Conservation (phyloP, 92 coral and sea anemone species). For the Micromussa lordhowensis region DNA sequence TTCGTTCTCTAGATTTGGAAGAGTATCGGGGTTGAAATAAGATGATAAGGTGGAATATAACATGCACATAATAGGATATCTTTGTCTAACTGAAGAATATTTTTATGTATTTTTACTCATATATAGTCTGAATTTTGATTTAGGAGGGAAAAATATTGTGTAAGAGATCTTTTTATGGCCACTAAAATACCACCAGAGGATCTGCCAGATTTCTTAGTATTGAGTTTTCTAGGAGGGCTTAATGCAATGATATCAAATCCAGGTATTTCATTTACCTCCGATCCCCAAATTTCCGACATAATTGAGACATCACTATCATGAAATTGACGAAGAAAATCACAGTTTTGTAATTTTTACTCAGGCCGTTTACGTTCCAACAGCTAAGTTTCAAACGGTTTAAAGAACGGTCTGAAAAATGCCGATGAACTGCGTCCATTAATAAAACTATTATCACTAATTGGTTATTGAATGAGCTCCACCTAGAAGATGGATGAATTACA, state of each 20-base stretch:
- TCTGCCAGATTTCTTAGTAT: conserved; percentile 29
- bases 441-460: neutral
- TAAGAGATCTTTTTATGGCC: conserved; percentile 1
- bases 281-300: conserved; percentile 37
- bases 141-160: neutral
- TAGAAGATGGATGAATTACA: conserved; percentile 10
- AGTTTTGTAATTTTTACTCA: conserved; percentile 39
- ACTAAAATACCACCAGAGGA: conserved; percentile 44
- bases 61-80: too few relatives aligned
- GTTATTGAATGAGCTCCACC: neutral
- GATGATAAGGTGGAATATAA: too few relatives aligned
- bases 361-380: conserved; percentile 55
- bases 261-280: neutral
- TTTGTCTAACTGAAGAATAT: too few relatives aligned
- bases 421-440: neutral
- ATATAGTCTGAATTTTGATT: too few relatives aligned
- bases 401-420: conserved; percentile 2
- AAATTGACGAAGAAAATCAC: conserved; percentile 19
- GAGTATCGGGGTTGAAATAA: too few relatives aligned
- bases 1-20: too few relatives aligned
- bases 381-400: conserved; percentile 4
- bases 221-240: neutral
- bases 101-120: too few relatives aligned
- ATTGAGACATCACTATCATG: conserved; percentile 7
- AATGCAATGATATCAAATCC: neutral